phyloP scores from a whole-genome alignment of 2,797 vertebrate species.

The Leptatherina wallacei region DNA sequence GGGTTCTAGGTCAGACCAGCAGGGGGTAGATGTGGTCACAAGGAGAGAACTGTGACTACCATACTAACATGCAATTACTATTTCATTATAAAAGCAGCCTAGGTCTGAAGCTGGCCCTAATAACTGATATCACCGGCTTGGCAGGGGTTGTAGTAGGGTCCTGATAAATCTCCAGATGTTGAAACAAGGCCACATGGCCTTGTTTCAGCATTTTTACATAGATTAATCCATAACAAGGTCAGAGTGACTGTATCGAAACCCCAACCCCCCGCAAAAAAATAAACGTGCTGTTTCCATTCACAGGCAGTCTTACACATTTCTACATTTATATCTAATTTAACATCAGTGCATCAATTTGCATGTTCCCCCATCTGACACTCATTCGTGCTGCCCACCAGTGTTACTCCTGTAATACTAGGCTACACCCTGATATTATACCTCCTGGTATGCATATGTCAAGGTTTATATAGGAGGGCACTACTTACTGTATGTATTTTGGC shows the following conservation, averaged over 20 bases:
- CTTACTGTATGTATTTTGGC: slow-evolving; percentile 31
- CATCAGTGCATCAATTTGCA: neutral
- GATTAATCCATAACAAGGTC: slow-evolving; percentile 65
- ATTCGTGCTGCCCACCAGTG: slow-evolving; percentile 31
- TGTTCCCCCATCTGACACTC: slow-evolving; percentile 33
- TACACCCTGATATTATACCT: slow-evolving; percentile 46
- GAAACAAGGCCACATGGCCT: slow-evolving; percentile 62
- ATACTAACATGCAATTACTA: slow-evolving; percentile 6
- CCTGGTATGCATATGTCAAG: slow-evolving; percentile 34
- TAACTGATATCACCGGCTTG: slow-evolving; percentile 38
- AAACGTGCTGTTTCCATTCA: too few species aligned
- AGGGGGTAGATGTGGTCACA: slow-evolving; percentile 53
- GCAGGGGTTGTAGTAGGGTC: slow-evolving; percentile 43
- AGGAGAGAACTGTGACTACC: slow-evolving; percentile 13
- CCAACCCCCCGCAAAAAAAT: too few species aligned
- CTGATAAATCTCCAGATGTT: slow-evolving; percentile 64
- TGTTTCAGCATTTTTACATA: slow-evolving; percentile 36
- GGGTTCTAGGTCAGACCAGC: slow-evolving; percentile 51
- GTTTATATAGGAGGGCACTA: slow-evolving; percentile 31
- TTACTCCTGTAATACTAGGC: slow-evolving; percentile 37
- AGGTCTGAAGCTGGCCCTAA: slow-evolving; percentile 30
- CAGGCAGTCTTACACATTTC: neutral
- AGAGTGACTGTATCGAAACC: slow-evolving; percentile 22
- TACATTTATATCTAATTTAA: slow-evolving; percentile 28
- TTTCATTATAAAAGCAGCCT: slow-evolving; percentile 14